Evolutionary conservation across 2,888 invertebrate species (phyloP).

Genomic region (Metalampra italica): DNA sequence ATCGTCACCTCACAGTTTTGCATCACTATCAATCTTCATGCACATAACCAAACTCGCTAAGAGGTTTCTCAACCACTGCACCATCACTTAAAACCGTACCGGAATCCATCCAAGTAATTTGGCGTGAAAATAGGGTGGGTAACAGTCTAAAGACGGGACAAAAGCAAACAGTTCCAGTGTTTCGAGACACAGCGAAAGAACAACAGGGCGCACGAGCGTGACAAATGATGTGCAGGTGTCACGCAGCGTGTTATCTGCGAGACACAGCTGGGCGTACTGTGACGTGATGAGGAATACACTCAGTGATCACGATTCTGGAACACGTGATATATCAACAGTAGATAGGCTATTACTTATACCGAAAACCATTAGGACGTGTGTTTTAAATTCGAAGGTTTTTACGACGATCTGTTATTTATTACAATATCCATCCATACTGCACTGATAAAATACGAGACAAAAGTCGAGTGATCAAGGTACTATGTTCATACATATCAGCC

Average conservation of each 20-base stretch:
- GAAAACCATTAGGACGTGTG: no score
- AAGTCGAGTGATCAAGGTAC: no score
- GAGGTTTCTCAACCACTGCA: background rate
- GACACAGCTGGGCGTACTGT: conserved; percentile 15
- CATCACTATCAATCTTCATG: background rate
- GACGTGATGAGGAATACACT: background rate
- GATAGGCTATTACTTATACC: no score
- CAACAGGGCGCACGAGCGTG: conserved; percentile 46
- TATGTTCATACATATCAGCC: no score
- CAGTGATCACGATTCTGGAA: background rate
- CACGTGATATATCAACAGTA: no score
- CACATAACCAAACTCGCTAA: background rate
- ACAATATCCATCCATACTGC: no score
- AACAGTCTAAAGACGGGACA: conserved; percentile 14
- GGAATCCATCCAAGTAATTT: background rate
- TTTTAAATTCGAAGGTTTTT: no score
- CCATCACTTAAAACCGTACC: background rate
- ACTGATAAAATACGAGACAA: no score
- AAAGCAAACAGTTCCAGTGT: conserved; percentile 52
- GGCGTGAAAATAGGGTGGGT: background rate
- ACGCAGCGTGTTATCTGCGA: conserved; percentile 27
- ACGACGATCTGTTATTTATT: no score
- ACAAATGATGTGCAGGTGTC: conserved; percentile 73
- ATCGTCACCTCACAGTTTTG: background rate
- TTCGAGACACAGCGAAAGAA: conserved; percentile 21